A percentile compares a stretch with the other conserved stretches of the same genome.
These are phyloP conservation scores for Chymomyza fuscimana DNA, from an alignment of 2,888 invertebrate genomes.

Conservation along the genomic window DNA sequence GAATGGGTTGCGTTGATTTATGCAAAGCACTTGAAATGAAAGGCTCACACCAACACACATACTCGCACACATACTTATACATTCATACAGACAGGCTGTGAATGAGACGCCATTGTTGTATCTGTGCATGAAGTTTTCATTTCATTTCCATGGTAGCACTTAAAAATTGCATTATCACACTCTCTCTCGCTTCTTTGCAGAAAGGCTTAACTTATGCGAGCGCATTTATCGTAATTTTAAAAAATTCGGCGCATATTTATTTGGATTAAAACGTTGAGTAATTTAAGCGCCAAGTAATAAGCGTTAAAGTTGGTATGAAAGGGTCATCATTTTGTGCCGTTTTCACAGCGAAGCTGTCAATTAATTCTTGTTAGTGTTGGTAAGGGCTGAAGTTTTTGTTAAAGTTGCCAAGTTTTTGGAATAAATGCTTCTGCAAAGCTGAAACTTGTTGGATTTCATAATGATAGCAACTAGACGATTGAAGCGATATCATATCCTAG, in stretches of 20 bases:
- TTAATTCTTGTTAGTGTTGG: no score
- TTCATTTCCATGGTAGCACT: not conserved
- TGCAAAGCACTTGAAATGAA: slow-evolving; percentile 45
- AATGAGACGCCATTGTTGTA: slow-evolving; percentile 22
- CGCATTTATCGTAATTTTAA: not conserved
- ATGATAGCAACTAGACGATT: no score
- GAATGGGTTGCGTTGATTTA: slow-evolving; percentile 39
- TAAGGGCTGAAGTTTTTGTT: no score
- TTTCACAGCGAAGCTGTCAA: no score
- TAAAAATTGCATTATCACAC: slow-evolving; percentile 24
- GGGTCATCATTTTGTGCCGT: no score
- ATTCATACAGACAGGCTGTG: not conserved
- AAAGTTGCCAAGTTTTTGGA: no score
- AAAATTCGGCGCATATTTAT: not conserved
- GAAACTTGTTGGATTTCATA: no score
- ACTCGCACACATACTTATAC: not conserved
- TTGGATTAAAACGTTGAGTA: not conserved
- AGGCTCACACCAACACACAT: slow-evolving; percentile 11
- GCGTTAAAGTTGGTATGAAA: no score
- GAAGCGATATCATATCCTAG: no score
- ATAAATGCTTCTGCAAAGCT: no score
- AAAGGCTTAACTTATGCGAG: not conserved
- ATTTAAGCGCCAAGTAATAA: not conserved
- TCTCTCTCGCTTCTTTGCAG: slow-evolving; percentile 7
- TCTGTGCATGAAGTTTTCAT: not conserved